Evolutionary conservation across 2,797 vertebrate genomes (phyloP).

Genomic region (Liasis olivaceus): DNA sequence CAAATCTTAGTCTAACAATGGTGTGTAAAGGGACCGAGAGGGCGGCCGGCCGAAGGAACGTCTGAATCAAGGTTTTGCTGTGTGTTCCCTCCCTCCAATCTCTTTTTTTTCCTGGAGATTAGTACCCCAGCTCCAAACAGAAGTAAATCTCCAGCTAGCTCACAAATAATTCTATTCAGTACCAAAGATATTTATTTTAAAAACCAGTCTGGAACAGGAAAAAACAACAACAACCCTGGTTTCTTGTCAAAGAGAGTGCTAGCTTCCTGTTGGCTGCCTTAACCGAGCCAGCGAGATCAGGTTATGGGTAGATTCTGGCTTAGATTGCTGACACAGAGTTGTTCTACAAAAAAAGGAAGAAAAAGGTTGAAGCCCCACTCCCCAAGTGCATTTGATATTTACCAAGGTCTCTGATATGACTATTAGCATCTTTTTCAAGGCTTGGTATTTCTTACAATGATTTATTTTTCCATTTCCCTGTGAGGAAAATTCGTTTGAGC

Average conservation of each 20-base stretch:
- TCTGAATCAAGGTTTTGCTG: not conserved
- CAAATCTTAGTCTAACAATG: not conserved
- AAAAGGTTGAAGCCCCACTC: not conserved
- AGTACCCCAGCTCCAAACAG: not conserved
- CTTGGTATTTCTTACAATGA: not conserved
- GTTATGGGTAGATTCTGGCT: not conserved
- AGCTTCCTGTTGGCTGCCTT: not conserved
- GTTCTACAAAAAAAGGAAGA: not conserved
- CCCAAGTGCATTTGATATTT: not conserved
- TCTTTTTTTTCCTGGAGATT: not conserved
- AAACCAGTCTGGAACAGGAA: not conserved
- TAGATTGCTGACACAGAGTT: not conserved
- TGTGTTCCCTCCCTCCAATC: not conserved
- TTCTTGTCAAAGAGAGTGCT: not conserved
- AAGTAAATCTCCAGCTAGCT: not conserved
- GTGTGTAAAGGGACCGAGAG: not conserved
- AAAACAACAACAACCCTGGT: not conserved
- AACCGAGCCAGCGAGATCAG: not conserved
- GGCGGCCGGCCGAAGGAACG: not conserved
- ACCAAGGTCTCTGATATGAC: not conserved
- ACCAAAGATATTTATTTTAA: not conserved
- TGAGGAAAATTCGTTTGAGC: too few relatives aligned
- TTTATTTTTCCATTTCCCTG: not conserved
- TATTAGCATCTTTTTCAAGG: not conserved
- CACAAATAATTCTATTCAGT: not conserved